A percentile compares a stretch with the other conserved stretches of the same genome.
Evolutionary conservation across 1,140 invertebrate genomes (phyloP).

Genomic region (Halictus rubicundus): DNA sequence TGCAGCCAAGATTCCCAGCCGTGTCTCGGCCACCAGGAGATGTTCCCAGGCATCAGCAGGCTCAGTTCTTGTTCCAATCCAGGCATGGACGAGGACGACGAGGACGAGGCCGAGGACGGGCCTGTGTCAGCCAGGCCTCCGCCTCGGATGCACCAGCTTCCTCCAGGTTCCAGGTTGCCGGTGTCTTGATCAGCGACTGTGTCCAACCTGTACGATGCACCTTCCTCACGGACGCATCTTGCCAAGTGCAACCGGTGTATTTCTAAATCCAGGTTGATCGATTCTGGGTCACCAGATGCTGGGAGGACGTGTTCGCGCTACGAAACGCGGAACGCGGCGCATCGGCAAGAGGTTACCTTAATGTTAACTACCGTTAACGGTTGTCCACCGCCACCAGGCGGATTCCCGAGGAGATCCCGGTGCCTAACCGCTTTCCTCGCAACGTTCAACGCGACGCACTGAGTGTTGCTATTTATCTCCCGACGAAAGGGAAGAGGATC

Average conservation of each 20-base stretch:
- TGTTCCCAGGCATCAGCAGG: constrained; percentile 43
- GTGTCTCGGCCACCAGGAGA: constrained; percentile 62
- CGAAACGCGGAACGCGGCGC: not conserved
- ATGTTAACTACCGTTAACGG: not conserved
- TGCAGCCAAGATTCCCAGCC: constrained; percentile 70
- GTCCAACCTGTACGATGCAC: not conserved
- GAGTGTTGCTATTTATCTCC: too few relatives aligned
- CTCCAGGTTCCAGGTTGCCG: constrained; percentile 53
- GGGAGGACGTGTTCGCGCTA: not conserved
- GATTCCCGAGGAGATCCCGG: too few relatives aligned
- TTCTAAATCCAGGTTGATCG: constrained; percentile 69
- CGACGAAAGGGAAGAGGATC: too few relatives aligned
- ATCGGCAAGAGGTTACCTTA: not conserved
- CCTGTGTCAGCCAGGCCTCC: constrained; percentile 21
- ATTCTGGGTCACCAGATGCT: constrained; percentile 55
- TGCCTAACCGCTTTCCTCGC: too few relatives aligned
- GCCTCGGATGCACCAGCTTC: constrained; percentile 20
- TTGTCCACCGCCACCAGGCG: too few relatives aligned
- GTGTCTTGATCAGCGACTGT: not conserved
- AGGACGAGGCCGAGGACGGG: constrained; percentile 39
- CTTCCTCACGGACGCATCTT: constrained; percentile 51
- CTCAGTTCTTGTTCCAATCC: constrained; percentile 50
- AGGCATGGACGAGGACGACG: constrained; percentile 46
- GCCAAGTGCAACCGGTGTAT: constrained; percentile 61
- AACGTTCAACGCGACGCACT: too few relatives aligned